phyloP scores from a whole-genome alignment of 2,797 vertebrate species.

The Sebastes elongatus region DNA sequence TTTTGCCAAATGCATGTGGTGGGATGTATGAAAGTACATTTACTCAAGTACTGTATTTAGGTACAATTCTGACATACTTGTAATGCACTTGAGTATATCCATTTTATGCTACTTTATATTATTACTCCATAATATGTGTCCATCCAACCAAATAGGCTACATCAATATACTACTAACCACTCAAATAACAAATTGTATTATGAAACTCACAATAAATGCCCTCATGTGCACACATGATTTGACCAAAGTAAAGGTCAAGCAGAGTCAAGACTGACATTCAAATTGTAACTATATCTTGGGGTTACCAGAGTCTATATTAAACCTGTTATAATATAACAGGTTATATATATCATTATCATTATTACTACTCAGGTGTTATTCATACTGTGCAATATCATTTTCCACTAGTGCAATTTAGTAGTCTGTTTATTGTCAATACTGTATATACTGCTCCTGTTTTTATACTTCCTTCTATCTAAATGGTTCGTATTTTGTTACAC shows the following conservation, averaged over 20 bases:
- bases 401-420: too few relatives aligned
- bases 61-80: neutral
- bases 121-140: neutral
- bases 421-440: too few relatives aligned
- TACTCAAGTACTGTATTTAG: neutral
- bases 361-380: too few relatives aligned
- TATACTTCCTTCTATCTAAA: too few relatives aligned
- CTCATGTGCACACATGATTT: neutral
- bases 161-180: neutral
- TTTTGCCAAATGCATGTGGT: neutral
- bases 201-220: neutral
- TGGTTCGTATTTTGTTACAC: too few relatives aligned
- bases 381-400: too few relatives aligned
- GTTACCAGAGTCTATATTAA: slow-evolving; percentile 80
- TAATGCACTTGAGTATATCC: neutral
- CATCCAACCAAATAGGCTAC: neutral
- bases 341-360: too few relatives aligned
- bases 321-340: slow-evolving; percentile 19
- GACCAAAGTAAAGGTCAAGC: slow-evolving; percentile 1
- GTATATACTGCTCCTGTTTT: too few relatives aligned
- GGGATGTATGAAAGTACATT: neutral
- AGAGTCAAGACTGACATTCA: slow-evolving; percentile 71
- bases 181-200: neutral
- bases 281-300: slow-evolving; percentile 76
- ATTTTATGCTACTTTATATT: neutral